A percentile compares a stretch with the other conserved stretches of the same genome.
Conservation (phyloP, 2,113 vertebrate genomes). For the Melanerpes formicivorus region DNA sequence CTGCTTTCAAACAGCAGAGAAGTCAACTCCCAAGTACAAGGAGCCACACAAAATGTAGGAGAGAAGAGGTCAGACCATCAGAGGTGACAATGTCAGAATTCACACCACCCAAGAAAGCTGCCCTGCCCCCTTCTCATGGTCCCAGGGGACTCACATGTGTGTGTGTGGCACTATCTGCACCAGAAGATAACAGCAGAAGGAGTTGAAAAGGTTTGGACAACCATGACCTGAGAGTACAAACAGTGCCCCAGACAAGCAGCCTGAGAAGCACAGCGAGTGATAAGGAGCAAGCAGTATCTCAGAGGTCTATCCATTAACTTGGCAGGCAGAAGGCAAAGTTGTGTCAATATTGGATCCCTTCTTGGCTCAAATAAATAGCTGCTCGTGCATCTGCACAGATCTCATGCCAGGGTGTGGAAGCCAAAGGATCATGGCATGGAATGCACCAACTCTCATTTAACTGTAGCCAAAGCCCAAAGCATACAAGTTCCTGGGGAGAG, state of each 20-base stretch:
- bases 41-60: not conserved
- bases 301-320: constrained; percentile 46
- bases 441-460: not conserved
- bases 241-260: constrained; percentile 41
- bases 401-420: constrained; percentile 7
- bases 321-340: constrained; percentile 45
- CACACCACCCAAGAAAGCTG: not conserved
- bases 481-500: not conserved
- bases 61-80: not conserved
- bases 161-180: constrained; percentile 29
- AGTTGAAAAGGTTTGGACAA: constrained; percentile 50
- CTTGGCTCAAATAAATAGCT: constrained; percentile 9
- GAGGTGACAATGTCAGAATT: not conserved
- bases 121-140: not conserved
- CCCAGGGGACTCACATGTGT: not conserved
- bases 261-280: constrained; percentile 14
- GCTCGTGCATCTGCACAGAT: constrained; percentile 7
- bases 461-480: not conserved
- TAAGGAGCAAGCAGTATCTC: constrained; percentile 29
- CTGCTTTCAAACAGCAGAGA: not conserved
- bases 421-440: not conserved
- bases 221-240: constrained; percentile 37
- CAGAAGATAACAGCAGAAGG: constrained; percentile 11
- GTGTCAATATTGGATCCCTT: constrained; percentile 25
- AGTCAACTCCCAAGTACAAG: not conserved